Evolutionary conservation across 2,797 vertebrate species (phyloP).

Genomic region (Spondyliosoma cantharus): DNA sequence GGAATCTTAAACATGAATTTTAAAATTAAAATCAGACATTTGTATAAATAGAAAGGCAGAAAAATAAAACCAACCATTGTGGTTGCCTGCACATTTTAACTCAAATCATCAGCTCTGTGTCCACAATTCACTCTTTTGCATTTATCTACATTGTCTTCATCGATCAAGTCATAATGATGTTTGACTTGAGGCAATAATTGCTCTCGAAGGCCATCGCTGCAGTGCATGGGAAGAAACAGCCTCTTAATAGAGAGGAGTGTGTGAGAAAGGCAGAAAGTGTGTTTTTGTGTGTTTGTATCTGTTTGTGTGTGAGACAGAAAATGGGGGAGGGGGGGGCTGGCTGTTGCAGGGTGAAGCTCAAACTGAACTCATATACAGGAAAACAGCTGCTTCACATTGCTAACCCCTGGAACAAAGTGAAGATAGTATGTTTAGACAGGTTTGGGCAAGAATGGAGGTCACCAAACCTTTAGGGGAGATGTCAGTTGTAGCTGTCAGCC

Average conservation of each 20-base stretch:
- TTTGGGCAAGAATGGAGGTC: slow-evolving; percentile 82
- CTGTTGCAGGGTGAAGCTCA: slow-evolving; percentile 46
- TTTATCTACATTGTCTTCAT: slow-evolving; percentile 19
- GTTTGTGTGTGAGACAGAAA: slow-evolving; percentile 28
- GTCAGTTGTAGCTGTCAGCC: slow-evolving; percentile 75
- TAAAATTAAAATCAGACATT: not conserved
- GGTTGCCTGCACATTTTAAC: not conserved
- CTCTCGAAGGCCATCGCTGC: slow-evolving; percentile 22
- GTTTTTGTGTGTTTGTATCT: slow-evolving; percentile 48
- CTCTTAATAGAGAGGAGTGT: slow-evolving; percentile 23
- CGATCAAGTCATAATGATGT: slow-evolving; percentile 50
- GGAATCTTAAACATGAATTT: not conserved
- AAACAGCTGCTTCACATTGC: slow-evolving; percentile 84
- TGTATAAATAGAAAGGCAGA: not conserved
- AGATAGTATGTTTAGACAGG: slow-evolving; percentile 83
- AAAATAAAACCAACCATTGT: not conserved
- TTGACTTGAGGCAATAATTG: slow-evolving; percentile 55
- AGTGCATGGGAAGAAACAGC: slow-evolving; percentile 41
- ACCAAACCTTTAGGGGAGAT: slow-evolving; percentile 77
- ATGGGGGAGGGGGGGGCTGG: not conserved
- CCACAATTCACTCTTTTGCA: slow-evolving; percentile 18
- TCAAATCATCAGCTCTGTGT: not conserved
- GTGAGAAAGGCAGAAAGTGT: slow-evolving; percentile 28
- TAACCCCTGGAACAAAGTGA: slow-evolving; percentile 83
- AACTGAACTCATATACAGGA: slow-evolving; percentile 75